phyloP scores from a whole-genome alignment of 2,888 invertebrate genomes.

The Meta bourneti region DNA sequence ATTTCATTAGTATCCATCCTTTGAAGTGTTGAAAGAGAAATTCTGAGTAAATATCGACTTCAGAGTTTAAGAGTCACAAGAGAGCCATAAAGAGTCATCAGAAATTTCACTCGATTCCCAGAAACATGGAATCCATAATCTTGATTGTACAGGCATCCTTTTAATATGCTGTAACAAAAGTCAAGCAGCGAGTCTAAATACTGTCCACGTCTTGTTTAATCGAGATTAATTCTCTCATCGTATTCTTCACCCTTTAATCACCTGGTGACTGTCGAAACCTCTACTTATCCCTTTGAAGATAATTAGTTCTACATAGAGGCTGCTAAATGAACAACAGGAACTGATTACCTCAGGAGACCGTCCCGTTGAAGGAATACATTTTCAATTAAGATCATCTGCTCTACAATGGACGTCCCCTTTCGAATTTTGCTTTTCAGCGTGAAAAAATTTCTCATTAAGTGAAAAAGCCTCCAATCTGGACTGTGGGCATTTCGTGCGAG shows the following conservation, averaged over 20 bases:
- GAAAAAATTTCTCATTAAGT: conserved; percentile 40
- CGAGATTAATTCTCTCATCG: conserved; percentile 72
- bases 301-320: conserved; percentile 70
- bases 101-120: not conserved
- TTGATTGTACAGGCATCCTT: conserved; percentile 52
- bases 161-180: conserved; percentile 70
- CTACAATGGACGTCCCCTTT: conserved; percentile 62
- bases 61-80: too few species aligned
- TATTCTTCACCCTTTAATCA: conserved; percentile 76
- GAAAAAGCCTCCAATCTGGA: not conserved
- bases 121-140: conserved; percentile 53
- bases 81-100: not conserved
- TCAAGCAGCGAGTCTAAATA: conserved; percentile 69
- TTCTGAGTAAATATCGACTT: too few species aligned
- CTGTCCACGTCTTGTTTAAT: conserved; percentile 74
- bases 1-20: too few species aligned
- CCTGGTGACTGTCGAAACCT: conserved; percentile 71
- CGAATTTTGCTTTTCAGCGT: conserved; percentile 15
- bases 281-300: conserved; percentile 76
- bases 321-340: conserved; percentile 70
- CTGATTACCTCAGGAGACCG: conserved; percentile 72
- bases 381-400: conserved; percentile 72
- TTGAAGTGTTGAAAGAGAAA: too few species aligned
- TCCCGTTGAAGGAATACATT: conserved; percentile 65
- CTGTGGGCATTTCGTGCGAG: not conserved